Evolutionary conservation across 2,797 vertebrate genomes (phyloP).

Genomic region (Trachurus trachurus): DNA sequence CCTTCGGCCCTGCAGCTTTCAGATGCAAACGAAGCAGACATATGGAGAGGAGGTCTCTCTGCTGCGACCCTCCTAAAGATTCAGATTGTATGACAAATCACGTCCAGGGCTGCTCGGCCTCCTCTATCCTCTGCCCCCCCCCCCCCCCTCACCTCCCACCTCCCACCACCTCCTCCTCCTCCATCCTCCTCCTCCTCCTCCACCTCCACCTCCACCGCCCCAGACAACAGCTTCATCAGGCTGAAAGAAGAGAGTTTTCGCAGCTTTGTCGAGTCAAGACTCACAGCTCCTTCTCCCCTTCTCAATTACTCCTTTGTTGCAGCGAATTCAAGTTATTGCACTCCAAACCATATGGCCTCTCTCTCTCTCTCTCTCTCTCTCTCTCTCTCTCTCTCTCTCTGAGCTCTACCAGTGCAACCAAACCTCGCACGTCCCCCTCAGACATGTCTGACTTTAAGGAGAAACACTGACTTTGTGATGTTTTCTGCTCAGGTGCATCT

Average conservation of each 20-base stretch:
- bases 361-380: not conserved
- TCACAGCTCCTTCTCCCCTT: constrained; percentile 86
- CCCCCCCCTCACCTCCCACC: too few species aligned
- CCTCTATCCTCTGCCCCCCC: constrained; percentile 43
- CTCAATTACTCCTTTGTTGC: constrained; percentile 90
- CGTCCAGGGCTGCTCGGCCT: constrained; percentile 84
- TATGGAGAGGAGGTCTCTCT: constrained; percentile 91
- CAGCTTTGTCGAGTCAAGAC: constrained; percentile 88
- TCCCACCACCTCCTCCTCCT: constrained; percentile 20
- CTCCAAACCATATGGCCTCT: constrained; percentile 87
- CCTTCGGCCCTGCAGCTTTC: constrained; percentile 82
- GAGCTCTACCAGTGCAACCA: not conserved
- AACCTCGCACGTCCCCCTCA: not conserved
- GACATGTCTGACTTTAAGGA: not conserved
- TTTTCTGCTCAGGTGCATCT: too few species aligned
- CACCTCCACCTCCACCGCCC: constrained; percentile 63
- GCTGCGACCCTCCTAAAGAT: constrained; percentile 90
- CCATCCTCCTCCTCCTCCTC: constrained; percentile 29
- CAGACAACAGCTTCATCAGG: constrained; percentile 96
- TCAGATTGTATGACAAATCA: constrained; percentile 97
- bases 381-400: not conserved
- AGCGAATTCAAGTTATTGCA: constrained; percentile 86
- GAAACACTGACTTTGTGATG: too few species aligned
- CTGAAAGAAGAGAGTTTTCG: constrained; percentile 90
- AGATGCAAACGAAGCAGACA: constrained; percentile 93